Conservation (phyloP, 2,113 vertebrate species). For the Paramormyrops kingsleyae region DNA sequence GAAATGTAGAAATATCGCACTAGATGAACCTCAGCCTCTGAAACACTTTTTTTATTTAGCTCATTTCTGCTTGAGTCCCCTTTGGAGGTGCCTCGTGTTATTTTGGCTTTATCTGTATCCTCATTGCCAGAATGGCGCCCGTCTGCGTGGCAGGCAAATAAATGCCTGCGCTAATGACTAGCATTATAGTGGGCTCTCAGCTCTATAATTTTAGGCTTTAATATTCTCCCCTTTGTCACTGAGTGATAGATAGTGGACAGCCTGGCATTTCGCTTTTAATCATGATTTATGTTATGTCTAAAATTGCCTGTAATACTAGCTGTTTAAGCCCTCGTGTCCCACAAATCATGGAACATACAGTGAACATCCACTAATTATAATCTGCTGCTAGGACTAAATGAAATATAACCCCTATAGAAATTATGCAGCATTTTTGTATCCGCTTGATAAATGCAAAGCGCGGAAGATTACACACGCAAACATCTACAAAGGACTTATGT, state of each 20-base stretch:
- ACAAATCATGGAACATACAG: not conserved
- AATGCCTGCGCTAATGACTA: conserved; percentile 12
- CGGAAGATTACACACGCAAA: not conserved
- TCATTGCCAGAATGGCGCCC: not conserved
- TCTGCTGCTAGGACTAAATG: not conserved
- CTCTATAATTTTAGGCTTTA: conserved; percentile 15
- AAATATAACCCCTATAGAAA: not conserved
- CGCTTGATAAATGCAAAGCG: not conserved
- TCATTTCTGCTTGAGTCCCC: conserved; percentile 5
- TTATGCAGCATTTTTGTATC: not conserved
- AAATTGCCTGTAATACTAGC: conserved; percentile 12
- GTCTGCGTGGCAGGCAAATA: not conserved
- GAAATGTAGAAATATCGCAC: not conserved
- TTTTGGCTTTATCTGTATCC: conserved; percentile 2
- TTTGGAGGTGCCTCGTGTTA: not conserved
- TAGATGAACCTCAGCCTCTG: not conserved
- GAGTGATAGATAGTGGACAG: conserved; percentile 13
- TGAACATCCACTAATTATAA: not conserved
- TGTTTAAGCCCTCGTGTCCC: conserved; percentile 2
- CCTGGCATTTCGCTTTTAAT: conserved; percentile 20
- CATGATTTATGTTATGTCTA: conserved; percentile 17
- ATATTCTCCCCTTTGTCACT: not conserved
- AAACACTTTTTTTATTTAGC: not conserved
- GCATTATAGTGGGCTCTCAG: not conserved
- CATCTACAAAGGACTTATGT: no score